Evolutionary conservation across 1,140 invertebrate species (phyloP), one percentile per base, ranked within the genome.

Genomic region (Pantala flavescens): DNA sequence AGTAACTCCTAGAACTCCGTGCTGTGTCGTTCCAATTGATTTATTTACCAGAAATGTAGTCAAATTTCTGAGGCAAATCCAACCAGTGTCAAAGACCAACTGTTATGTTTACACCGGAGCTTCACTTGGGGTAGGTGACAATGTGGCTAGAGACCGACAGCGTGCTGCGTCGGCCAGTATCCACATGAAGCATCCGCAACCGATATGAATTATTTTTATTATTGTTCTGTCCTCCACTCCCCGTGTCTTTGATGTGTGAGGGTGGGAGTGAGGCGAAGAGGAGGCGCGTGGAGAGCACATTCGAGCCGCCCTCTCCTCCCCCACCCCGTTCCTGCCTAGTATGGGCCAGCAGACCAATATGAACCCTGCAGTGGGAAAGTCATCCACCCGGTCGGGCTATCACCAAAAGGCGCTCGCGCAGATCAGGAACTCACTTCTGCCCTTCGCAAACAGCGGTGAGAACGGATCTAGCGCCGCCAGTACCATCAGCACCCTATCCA

Each of bases 381-480:
- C 49, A 63, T 74, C 74, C 23, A 42, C 63, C 24, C 55, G 42
- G 24, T 76, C 77, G 63, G 75, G 75, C 73, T 95, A 94, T 83
- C 90, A 92, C 83, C 91, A 93, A 81, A 93, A 94, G 84, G 92
- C 93, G 79, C 86, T 96, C 83, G 91, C 91, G 82, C 90, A 93
- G 83, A 96, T 96, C 80, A 87, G 93, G 74, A 93, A 93, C 80
- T 93, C 92, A 71, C 83, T 96, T 77, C 85, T 91, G 78, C 93
- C 93, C 70, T 95, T 93, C 82, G 92, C 92, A 72, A 93, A 92
- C 82, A 90, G 86, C 78, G 88, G 87, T 77, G 78, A 76, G 85
- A 86, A 72, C 84, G 89, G 88, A 74, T 91, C 90, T 3, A 91
- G 90, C 78, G 90, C 90, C 23, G 90, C 90, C 42, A 91, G 89